Evolutionary conservation across 53 echinoderm and acorn worm genomes (phyloP), one percentile per base, ranked within the genome.

Genomic region (Astropecten irregularis): DNA sequence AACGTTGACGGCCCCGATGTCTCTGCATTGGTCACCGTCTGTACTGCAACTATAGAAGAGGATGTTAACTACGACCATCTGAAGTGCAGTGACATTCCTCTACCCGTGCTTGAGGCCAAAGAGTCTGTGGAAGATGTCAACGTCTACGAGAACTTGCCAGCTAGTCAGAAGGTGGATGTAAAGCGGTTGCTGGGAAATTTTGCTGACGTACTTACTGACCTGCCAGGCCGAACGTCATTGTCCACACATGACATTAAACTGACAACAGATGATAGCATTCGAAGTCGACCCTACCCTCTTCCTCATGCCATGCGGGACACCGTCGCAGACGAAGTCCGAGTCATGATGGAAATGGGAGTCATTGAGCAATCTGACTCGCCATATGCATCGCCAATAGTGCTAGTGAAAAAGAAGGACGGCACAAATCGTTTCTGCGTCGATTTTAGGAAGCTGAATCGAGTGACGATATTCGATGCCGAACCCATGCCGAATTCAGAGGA

Each of bases 301-400:
- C 85, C 85, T 15, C 73, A 73, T 34, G 64, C 85, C 19, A 23
- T 40, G 60, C 40, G 85, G 23, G 10, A 72, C 19, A 16, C 30
- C 0, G 71, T 85, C 3, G 47, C 76, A 39, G 64, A 85, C 19
- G 74, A 85, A 34, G 28, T 85, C 2, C 2, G 44, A 14, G 34
- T 49, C 37, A 86, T 86, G 77, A 5, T 86, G 60, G 77, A 86
- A 31, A 21, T 86, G n/a, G n/a, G n/a, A n/a, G n/a, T n/a, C n/a
- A n/a, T n/a, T n/a, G n/a, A n/a, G n/a, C n/a, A n/a, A n/a, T n/a
- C n/a, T n/a, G n/a, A n/a, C n/a, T n/a, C n/a, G n/a, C n/a, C n/a
- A n/a, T n/a, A n/a, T n/a, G n/a, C n/a, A n/a, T n/a, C n/a, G n/a
- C n/a, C n/a, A n/a, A n/a, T n/a, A n/a, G n/a, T n/a, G n/a, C n/a